Conservation (phyloP, 2,888 invertebrate genomes). For the Thera britannica region DNA sequence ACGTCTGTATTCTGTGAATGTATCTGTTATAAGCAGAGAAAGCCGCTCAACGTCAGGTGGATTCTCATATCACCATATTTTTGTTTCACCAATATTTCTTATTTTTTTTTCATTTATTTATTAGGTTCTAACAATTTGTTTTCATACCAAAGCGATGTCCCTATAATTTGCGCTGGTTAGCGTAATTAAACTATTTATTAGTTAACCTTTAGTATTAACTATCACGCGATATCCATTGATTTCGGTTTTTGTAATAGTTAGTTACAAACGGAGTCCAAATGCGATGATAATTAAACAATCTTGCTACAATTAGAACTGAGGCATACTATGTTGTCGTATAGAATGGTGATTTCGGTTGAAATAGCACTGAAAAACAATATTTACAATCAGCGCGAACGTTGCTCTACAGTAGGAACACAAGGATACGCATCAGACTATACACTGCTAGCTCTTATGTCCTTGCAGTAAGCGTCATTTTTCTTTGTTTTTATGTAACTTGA, state of each 20-base stretch:
- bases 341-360: background rate
- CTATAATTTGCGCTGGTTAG: background rate
- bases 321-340: background rate
- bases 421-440: too few relatives aligned
- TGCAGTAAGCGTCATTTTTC: too few relatives aligned
- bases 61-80: too few relatives aligned
- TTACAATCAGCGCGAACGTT: background rate
- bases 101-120: background rate
- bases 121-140: background rate
- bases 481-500: too few relatives aligned
- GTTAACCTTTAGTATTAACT: background rate
- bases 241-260: background rate
- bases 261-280: background rate
- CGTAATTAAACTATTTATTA: slow-evolving; percentile 2
- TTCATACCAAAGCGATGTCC: background rate
- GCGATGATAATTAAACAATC: slow-evolving; percentile 21
- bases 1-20: too few relatives aligned
- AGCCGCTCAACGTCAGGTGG: too few relatives aligned
- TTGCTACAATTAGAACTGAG: background rate
- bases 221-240: slow-evolving; percentile 23
- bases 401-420: too few relatives aligned
- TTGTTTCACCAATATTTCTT: too few relatives aligned
- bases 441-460: too few relatives aligned
- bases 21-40: too few relatives aligned
- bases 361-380: background rate